phyloP scores from a whole-genome alignment of 2,797 vertebrate species.

The Enteromius unitaeniatus region DNA sequence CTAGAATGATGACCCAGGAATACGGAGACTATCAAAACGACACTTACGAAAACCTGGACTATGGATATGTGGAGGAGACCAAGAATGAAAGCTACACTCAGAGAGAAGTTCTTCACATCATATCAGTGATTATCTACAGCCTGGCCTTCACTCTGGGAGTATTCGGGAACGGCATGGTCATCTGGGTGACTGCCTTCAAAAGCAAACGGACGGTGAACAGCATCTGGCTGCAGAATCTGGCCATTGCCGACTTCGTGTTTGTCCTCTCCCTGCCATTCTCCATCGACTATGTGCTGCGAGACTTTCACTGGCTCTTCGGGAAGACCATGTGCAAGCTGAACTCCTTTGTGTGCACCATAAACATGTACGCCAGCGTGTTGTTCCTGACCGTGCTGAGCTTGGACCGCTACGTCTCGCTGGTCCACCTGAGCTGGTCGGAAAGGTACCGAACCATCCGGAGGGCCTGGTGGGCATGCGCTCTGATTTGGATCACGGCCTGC shows the following conservation, averaged over 20 bases:
- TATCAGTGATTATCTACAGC: conserved; percentile 88
- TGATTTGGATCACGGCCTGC: conserved; percentile 83
- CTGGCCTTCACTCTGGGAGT: conserved; percentile 88
- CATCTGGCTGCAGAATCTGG: conserved; percentile 93
- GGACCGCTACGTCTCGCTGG: conserved; percentile 87
- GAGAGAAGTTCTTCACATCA: conserved; percentile 80
- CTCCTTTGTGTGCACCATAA: conserved; percentile 89
- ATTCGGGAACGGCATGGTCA: conserved; percentile 89
- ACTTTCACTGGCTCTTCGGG: conserved; percentile 95
- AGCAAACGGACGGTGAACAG: conserved; percentile 90
- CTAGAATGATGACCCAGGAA: conserved; percentile 63
- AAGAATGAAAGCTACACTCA: conserved; percentile 70
- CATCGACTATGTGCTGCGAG: conserved; percentile 88
- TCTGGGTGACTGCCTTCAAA: conserved; percentile 93
- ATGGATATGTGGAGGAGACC: conserved; percentile 77
- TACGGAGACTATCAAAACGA: conserved; percentile 72
- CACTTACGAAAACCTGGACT: conserved; percentile 81
- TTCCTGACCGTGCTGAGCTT: conserved; percentile 91
- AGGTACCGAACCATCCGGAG: conserved; percentile 69
- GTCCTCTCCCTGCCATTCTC: conserved; percentile 92
- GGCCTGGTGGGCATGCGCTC: conserved; percentile 78
- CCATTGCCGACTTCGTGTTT: conserved; percentile 92
- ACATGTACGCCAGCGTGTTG: conserved; percentile 96
- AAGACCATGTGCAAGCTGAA: conserved; percentile 89
- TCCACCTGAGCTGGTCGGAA: conserved; percentile 81